phyloP scores from a whole-genome alignment of 1,140 invertebrate genomes.

The Mylabris phalerata region DNA sequence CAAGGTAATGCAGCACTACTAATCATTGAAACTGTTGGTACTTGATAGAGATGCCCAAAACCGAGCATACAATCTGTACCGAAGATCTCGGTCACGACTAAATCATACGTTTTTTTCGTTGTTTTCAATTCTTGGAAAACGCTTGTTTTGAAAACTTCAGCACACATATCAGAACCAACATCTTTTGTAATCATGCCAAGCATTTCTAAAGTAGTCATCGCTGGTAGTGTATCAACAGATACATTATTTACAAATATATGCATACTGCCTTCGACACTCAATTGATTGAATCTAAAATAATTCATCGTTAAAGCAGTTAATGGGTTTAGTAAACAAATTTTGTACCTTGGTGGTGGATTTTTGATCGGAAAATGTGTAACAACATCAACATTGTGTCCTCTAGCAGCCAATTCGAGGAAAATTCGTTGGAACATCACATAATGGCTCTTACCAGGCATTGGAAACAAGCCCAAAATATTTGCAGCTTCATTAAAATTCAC shows the following conservation, averaged over 20 bases:
- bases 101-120: conserved; percentile 17
- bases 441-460: conserved; percentile 22
- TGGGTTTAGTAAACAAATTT: neutral
- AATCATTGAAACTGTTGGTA: conserved; percentile 37
- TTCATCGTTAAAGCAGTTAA: neutral
- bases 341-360: conserved; percentile 38
- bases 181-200: conserved; percentile 21
- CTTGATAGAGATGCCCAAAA: conserved; percentile 9
- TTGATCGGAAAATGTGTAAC: conserved; percentile 54
- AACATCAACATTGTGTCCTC: conserved; percentile 63
- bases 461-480: conserved; percentile 29
- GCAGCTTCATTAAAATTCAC: neutral
- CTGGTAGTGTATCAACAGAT: conserved; percentile 9
- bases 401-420: conserved; percentile 53
- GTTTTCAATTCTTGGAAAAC: conserved; percentile 11
- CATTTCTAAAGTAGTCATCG: neutral
- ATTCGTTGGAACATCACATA: conserved; percentile 53
- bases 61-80: conserved; percentile 15
- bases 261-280: conserved; percentile 31
- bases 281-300: conserved; percentile 36
- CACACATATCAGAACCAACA: conserved; percentile 15
- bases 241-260: conserved; percentile 30
- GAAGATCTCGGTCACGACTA: conserved; percentile 13
- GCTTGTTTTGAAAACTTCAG: conserved; percentile 9
- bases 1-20: conserved; percentile 51